Conservation (phyloP, 2,888 invertebrate species). For the Ochropleura leucogaster region DNA sequence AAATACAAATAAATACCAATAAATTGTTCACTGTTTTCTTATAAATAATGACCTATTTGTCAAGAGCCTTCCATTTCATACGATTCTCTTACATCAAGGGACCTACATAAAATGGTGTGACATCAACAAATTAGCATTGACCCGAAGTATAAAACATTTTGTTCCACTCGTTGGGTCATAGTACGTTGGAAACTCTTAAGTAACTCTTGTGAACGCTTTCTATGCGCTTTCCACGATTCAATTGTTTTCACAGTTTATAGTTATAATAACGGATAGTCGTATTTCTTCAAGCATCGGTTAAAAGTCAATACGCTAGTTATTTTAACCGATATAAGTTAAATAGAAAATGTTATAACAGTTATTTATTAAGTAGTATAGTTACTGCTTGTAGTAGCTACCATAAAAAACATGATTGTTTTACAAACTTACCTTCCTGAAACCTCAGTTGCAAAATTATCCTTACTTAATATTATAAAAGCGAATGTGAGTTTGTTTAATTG, state of each 20-base stretch:
- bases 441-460: neutral
- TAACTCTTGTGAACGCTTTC: slow-evolving; percentile 82
- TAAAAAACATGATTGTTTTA: neutral
- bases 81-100: neutral
- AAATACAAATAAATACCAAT: too few relatives aligned
- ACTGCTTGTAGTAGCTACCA: neutral
- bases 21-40: neutral
- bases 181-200: slow-evolving; percentile 57
- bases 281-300: slow-evolving; percentile 32
- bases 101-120: slow-evolving; percentile 10
- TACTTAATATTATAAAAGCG: too few relatives aligned
- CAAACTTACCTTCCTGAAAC: neutral
- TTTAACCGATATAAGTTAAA: slow-evolving; percentile 2
- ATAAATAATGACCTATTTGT: neutral
- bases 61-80: neutral
- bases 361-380: neutral
- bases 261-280: slow-evolving; percentile 57
- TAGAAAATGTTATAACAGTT: slow-evolving; percentile 12
- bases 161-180: slow-evolving; percentile 55
- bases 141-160: slow-evolving; percentile 9
- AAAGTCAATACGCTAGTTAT: slow-evolving; percentile 23
- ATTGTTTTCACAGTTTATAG: slow-evolving; percentile 79
- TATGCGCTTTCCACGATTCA: slow-evolving; percentile 87
- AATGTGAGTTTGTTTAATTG: too few relatives aligned
- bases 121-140: slow-evolving; percentile 32